These are phyloP conservation scores for Nyctibius grandis DNA, from an alignment of 2,797 vertebrate species.

Conservation along the genomic window DNA sequence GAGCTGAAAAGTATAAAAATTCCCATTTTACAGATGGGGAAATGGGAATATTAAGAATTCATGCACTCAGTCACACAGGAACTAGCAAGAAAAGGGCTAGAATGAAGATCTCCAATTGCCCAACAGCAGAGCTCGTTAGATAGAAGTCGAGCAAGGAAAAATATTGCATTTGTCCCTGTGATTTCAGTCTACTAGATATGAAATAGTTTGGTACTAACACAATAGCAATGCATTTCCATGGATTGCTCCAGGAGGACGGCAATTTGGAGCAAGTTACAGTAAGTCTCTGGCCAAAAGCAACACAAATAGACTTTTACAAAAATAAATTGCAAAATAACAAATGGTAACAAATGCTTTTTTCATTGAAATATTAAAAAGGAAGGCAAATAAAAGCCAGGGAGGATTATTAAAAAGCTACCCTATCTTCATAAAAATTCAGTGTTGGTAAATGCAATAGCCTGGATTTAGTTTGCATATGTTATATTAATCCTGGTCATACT, in stretches of 20 bases:
- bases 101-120: slow-evolving; percentile 40
- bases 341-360: slow-evolving; percentile 17
- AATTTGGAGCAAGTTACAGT: slow-evolving; percentile 52
- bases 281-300: slow-evolving; percentile 43
- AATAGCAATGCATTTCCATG: slow-evolving; percentile 48
- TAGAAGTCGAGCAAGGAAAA: slow-evolving; percentile 33
- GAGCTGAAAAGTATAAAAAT: slow-evolving; percentile 54
- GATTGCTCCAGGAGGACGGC: slow-evolving; percentile 46
- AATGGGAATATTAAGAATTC: slow-evolving; percentile 62
- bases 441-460: slow-evolving; percentile 41
- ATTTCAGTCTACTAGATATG: slow-evolving; percentile 45
- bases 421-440: slow-evolving; percentile 55
- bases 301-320: slow-evolving; percentile 47
- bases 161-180: slow-evolving; percentile 22
- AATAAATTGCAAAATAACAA: slow-evolving; percentile 59
- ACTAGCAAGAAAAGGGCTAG: neutral
- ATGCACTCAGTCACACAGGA: slow-evolving; percentile 46
- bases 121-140: slow-evolving; percentile 52
- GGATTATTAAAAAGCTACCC: slow-evolving; percentile 49
- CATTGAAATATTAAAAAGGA: slow-evolving; percentile 47
- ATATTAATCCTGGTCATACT: slow-evolving; percentile 45
- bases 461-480: slow-evolving; percentile 51
- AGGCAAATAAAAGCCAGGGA: slow-evolving; percentile 44
- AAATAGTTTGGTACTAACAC: slow-evolving; percentile 50
- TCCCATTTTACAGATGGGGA: slow-evolving; percentile 50